Evolutionary conservation across 2,113 vertebrate species (phyloP).

Genomic region (Pycnonotus jocosus): DNA sequence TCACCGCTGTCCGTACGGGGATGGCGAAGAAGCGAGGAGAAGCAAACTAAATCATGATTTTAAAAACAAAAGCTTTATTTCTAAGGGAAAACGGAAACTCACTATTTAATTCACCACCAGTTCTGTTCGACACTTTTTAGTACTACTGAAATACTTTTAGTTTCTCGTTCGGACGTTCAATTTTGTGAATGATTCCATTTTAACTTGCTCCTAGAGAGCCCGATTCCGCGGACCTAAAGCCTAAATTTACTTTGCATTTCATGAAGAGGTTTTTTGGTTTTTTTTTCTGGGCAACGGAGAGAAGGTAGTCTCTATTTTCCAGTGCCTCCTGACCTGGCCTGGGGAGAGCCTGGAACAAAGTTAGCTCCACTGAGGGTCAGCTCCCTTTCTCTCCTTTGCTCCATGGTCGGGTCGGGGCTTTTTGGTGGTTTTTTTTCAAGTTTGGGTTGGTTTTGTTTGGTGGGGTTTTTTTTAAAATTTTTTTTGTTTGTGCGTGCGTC

Average conservation of each 20-base stretch:
- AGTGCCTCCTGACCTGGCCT: not conserved
- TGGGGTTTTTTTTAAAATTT: too few species aligned
- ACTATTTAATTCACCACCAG: not conserved
- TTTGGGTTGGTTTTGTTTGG: not conserved
- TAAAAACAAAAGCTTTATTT: not conserved
- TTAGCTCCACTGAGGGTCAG: not conserved
- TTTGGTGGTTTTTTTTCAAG: not conserved
- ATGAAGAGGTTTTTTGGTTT: too few species aligned
- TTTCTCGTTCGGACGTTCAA: not conserved
- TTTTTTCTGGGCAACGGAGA: not conserved
- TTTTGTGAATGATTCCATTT: not conserved
- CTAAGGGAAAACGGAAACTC: not conserved
- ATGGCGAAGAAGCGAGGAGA: not conserved
- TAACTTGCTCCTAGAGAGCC: not conserved
- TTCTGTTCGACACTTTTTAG: not conserved
- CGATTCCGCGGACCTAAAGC: not conserved
- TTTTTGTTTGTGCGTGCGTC: accelerated
- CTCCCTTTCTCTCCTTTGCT: not conserved
- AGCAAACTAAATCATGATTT: not conserved
- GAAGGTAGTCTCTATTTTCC: not conserved
- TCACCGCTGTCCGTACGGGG: not conserved
- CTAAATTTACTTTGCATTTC: not conserved
- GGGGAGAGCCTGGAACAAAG: not conserved
- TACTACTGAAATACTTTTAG: not conserved
- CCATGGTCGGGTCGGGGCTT: accelerated